phyloP scores from a whole-genome alignment of 2,113 vertebrate genomes.

The Agapornis roseicollis region DNA sequence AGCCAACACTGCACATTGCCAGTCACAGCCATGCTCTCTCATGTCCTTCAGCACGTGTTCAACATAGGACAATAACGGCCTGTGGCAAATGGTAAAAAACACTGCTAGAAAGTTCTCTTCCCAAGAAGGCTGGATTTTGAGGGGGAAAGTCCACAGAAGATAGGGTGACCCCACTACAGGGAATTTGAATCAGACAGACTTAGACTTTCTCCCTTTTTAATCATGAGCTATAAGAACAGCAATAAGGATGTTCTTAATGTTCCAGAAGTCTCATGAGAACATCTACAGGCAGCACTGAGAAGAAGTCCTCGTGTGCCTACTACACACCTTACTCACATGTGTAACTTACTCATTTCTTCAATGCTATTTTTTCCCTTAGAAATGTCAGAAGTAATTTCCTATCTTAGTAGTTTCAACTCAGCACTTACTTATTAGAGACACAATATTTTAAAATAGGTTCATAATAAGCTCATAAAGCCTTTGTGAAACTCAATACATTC shows the following conservation, averaged over 20 bases:
- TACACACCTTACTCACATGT: background rate
- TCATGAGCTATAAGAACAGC: background rate
- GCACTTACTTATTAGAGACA: background rate
- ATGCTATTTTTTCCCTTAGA: background rate
- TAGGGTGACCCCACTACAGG: background rate
- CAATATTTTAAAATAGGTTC: background rate
- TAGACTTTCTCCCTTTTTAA: background rate
- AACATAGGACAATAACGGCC: background rate
- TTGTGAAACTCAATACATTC: background rate
- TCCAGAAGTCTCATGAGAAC: background rate
- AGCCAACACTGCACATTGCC: accelerated
- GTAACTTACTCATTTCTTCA: background rate
- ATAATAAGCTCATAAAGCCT: background rate
- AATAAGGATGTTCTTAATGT: background rate
- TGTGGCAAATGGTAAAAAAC: background rate
- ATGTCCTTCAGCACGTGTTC: background rate
- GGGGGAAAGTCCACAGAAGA: background rate
- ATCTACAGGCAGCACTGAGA: background rate
- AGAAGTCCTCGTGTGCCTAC: background rate
- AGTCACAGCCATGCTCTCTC: background rate
- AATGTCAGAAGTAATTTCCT: background rate
- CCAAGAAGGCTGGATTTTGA: background rate
- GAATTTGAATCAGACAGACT: background rate
- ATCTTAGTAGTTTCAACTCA: background rate
- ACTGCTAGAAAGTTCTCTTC: background rate